Conservation (phyloP, 1,140 invertebrate species). For the Palaemon carinicauda region DNA sequence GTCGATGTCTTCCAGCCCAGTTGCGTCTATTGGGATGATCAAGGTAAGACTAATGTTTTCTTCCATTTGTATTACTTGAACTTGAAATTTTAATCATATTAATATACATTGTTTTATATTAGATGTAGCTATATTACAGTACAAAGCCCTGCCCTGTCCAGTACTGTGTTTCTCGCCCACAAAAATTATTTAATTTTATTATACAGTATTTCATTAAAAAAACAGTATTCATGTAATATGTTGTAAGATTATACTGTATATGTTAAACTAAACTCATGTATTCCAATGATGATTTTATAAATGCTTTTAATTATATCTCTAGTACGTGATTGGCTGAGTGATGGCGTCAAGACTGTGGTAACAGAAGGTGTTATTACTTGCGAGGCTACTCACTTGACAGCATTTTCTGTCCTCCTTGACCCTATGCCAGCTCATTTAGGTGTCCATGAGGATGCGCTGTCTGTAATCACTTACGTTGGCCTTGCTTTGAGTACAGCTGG, state of each 20-base stretch:
- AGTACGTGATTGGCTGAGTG: slow-evolving; percentile 66
- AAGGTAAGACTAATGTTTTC: slow-evolving; percentile 61
- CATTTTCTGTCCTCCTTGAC: slow-evolving; percentile 69
- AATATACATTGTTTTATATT: too few species aligned
- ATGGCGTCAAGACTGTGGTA: slow-evolving; percentile 64
- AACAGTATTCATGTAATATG: too few species aligned
- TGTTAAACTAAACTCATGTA: too few species aligned
- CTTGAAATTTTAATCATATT: too few species aligned
- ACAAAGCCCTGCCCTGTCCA: too few species aligned
- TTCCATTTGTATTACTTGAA: neutral
- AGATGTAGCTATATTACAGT: too few species aligned
- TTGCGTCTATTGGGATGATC: slow-evolving; percentile 68
- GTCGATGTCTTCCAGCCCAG: slow-evolving; percentile 59
- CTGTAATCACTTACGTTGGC: slow-evolving; percentile 68
- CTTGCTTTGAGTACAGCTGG: slow-evolving; percentile 67
- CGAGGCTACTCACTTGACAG: slow-evolving; percentile 67
- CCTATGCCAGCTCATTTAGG: slow-evolving; percentile 60
- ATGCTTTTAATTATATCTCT: neutral
- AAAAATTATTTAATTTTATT: too few species aligned
- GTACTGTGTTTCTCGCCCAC: too few species aligned
- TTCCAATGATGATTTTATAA: too few species aligned
- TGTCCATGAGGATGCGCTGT: slow-evolving; percentile 63
- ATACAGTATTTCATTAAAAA: too few species aligned
- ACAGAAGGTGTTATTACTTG: slow-evolving; percentile 64
- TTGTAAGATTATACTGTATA: neutral